Conservation (phyloP, 2,113 vertebrate species). For the Trematocara variabile region DNA sequence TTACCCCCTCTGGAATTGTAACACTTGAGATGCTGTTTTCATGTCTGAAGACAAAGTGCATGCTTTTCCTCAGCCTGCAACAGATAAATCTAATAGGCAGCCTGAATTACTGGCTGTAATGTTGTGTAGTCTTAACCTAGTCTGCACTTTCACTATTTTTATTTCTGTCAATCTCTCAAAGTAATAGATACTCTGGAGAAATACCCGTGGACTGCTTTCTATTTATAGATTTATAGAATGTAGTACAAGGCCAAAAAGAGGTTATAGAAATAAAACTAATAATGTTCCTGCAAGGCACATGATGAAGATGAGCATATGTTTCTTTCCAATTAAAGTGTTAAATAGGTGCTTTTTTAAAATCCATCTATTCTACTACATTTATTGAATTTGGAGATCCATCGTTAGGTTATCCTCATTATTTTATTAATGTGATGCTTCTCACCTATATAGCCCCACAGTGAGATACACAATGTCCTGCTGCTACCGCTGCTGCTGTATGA, state of each 20-base stretch:
- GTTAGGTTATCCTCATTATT: conserved; percentile 4
- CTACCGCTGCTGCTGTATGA: conserved; percentile 36
- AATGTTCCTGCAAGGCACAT: neutral
- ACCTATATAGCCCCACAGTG: conserved; percentile 12
- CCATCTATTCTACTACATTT: neutral
- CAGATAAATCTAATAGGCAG: conserved; percentile 77
- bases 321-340: neutral
- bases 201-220: conserved; percentile 24
- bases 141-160: conserved; percentile 50
- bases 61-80: conserved; percentile 64
- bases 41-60: conserved; percentile 77
- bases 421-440: conserved; percentile 31
- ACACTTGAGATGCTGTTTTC: conserved; percentile 77
- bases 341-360: neutral
- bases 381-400: neutral
- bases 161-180: conserved; percentile 61
- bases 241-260: conserved; percentile 23
- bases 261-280: neutral
- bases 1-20: conserved; percentile 76
- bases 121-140: conserved; percentile 72
- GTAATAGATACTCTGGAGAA: conserved; percentile 43
- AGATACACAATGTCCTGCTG: conserved; percentile 34
- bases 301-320: neutral
- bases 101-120: conserved; percentile 77
- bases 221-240: conserved; percentile 48